phyloP scores from a whole-genome alignment of 2,113 vertebrate genomes.

The Condylura cristata region DNA sequence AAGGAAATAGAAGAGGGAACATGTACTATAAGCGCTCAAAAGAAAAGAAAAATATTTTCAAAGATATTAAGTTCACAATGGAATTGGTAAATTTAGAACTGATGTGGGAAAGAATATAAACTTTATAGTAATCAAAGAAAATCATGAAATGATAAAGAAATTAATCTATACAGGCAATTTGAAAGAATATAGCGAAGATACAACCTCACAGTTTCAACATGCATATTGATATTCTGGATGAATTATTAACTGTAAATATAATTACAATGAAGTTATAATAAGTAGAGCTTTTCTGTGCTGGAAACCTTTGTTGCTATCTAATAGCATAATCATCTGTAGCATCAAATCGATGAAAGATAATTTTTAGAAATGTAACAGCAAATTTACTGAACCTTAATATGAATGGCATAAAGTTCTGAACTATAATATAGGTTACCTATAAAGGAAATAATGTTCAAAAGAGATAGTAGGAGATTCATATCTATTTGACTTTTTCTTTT shows the following conservation, averaged over 20 bases:
- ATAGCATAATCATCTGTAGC: background rate
- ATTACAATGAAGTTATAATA: background rate
- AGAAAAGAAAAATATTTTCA: background rate
- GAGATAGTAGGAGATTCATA: background rate
- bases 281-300: background rate
- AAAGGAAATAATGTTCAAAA: background rate
- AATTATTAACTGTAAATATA: background rate
- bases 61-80: background rate
- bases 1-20: background rate
- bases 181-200: background rate
- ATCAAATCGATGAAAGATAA: constrained; percentile 14
- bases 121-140: background rate
- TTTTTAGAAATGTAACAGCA: background rate
- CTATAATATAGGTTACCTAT: background rate
- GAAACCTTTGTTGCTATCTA: background rate
- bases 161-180: background rate
- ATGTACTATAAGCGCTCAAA: background rate
- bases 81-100: background rate
- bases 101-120: background rate
- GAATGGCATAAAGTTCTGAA: background rate
- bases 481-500: too few species aligned
- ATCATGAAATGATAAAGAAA: background rate
- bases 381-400: background rate
- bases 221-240: background rate
- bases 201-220: background rate